Percentiles rank a stretch among this genome's conserved stretches.
These are phyloP conservation scores for Cyprinodon diabolis DNA, from an alignment of 2,797 vertebrate species.

Conservation along the genomic window DNA sequence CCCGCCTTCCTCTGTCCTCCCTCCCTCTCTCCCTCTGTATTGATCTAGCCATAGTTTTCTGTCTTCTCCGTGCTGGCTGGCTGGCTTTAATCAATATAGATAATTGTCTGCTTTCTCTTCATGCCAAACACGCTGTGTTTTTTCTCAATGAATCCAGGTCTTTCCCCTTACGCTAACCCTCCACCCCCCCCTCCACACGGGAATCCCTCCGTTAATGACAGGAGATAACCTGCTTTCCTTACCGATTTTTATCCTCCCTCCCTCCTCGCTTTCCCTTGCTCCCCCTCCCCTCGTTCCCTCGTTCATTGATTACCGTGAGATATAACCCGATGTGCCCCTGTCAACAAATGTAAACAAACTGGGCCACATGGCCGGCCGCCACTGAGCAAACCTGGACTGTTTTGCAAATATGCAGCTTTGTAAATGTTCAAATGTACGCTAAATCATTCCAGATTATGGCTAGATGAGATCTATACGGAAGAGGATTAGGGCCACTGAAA, in stretches of 20 bases:
- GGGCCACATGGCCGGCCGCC: conserved; percentile 64
- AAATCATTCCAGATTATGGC: not conserved
- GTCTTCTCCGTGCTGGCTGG: conserved; percentile 83
- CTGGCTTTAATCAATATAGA: conserved; percentile 89
- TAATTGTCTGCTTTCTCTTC: conserved; percentile 87
- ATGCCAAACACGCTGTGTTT: conserved; percentile 83
- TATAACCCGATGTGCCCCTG: conserved; percentile 74
- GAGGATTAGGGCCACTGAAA: too few species aligned
- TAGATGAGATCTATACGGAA: not conserved
- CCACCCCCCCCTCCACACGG: conserved; percentile 61
- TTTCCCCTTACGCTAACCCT: conserved; percentile 69
- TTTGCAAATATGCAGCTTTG: conserved; percentile 55
- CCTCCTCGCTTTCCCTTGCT: not conserved
- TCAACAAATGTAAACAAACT: conserved; percentile 79
- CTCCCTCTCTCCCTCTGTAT: conserved; percentile 70
- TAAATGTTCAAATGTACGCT: conserved; percentile 2
- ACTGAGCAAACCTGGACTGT: conserved; percentile 32
- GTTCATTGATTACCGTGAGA: conserved; percentile 86
- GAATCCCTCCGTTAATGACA: conserved; percentile 86
- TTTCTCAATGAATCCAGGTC: conserved; percentile 84
- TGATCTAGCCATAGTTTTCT: conserved; percentile 86
- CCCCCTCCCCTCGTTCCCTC: conserved; percentile 49
- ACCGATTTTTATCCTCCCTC: conserved; percentile 79
- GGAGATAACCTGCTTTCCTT: conserved; percentile 89
- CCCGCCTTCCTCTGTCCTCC: conserved; percentile 55